phyloP scores from a whole-genome alignment of 2,888 invertebrate species.

The Lasioglossum morio region DNA sequence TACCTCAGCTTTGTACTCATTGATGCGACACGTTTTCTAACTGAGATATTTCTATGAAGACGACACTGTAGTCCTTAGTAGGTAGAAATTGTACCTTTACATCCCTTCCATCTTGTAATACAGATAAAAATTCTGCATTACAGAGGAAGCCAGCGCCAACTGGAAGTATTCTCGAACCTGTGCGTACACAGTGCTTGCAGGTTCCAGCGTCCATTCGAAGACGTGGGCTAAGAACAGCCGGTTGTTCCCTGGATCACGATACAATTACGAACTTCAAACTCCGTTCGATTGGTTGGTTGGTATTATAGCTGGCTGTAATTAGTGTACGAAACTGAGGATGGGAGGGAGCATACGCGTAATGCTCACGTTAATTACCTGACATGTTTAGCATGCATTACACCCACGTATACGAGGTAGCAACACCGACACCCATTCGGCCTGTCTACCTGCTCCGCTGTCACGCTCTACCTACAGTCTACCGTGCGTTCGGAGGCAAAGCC shows the following conservation, averaged over 20 bases:
- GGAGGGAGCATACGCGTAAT: constrained; percentile 72
- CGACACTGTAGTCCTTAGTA: background rate
- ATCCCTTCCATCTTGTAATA: background rate
- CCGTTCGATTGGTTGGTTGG: constrained; percentile 52
- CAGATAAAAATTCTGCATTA: background rate
- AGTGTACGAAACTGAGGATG: constrained; percentile 59
- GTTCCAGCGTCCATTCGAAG: background rate
- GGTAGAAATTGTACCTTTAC: background rate
- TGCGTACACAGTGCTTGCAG: too few species aligned
- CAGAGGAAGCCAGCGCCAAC: background rate
- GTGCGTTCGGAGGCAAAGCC: constrained; percentile 12
- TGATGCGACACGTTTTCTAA: too few species aligned
- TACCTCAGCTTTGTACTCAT: too few species aligned
- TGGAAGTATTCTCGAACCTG: background rate
- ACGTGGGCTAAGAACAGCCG: constrained; percentile 6
- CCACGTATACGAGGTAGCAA: constrained; percentile 66
- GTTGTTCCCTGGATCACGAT: constrained; percentile 33
- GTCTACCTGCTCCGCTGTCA: constrained; percentile 62
- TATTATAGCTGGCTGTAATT: constrained; percentile 64
- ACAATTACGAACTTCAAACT: constrained; percentile 52
- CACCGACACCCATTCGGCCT: constrained; percentile 48
- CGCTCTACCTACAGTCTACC: constrained; percentile 48
- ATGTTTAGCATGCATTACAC: constrained; percentile 81
- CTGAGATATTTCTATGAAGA: too few species aligned
- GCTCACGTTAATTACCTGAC: constrained; percentile 79